These are phyloP conservation scores for Desoria tigrina DNA, from an alignment of 2,888 invertebrate species.

Conservation along the genomic window DNA sequence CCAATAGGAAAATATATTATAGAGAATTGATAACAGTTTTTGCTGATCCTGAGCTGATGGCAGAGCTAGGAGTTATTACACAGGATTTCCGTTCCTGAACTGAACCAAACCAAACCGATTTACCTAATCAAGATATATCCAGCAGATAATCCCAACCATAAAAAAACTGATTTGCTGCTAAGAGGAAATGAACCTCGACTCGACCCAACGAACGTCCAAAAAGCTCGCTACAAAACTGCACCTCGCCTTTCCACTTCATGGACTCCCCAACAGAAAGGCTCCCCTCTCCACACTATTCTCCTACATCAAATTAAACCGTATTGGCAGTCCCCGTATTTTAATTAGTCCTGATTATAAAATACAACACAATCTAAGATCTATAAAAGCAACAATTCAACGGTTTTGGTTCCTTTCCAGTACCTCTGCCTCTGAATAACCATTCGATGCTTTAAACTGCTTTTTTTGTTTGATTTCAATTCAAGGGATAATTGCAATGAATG, in stretches of 20 bases:
- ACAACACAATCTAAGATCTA: conserved; percentile 39
- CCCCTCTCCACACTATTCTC: conserved; percentile 4
- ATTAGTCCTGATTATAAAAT: conserved; percentile 48
- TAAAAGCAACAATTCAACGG: conserved; percentile 13
- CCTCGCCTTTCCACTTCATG: conserved; percentile 37
- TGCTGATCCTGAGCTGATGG: conserved; percentile 15
- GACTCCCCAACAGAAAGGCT: conserved; percentile 25
- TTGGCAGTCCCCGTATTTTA: conserved; percentile 44
- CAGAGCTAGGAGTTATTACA: conserved; percentile 47
- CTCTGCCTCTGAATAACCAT: not conserved
- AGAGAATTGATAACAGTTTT: conserved; percentile 45
- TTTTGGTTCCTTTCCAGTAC: conserved; percentile 17
- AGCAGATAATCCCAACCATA: conserved; percentile 46
- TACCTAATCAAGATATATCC: conserved; percentile 53
- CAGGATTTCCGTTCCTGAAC: conserved; percentile 54
- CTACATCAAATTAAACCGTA: conserved; percentile 13
- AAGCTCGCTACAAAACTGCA: not conserved
- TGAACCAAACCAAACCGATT: conserved; percentile 45
- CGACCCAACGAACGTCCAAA: no score
- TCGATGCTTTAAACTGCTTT: no score
- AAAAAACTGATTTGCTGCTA: conserved; percentile 51
- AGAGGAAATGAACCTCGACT: conserved; percentile 50
- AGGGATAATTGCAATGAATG: no score
- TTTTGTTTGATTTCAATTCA: no score
- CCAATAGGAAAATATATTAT: conserved; percentile 18